A percentile compares a stretch with the other conserved stretches of the same genome.
Evolutionary conservation across 2,888 invertebrate genomes (phyloP).

Genomic region (Drosophila antonietae): DNA sequence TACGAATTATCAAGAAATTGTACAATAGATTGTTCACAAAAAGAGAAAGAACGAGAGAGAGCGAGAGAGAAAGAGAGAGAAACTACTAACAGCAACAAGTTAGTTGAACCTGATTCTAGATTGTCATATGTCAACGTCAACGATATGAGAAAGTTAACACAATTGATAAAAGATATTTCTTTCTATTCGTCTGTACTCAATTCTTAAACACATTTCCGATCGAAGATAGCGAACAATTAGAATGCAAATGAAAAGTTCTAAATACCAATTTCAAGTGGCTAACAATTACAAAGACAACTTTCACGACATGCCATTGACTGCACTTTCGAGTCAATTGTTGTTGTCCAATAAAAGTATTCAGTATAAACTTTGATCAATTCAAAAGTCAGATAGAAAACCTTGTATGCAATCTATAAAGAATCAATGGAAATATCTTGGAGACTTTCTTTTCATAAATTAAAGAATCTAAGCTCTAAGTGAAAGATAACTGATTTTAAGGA

Average conservation of each 20-base stretch:
- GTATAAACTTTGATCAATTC: not conserved
- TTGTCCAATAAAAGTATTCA: not conserved
- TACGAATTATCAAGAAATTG: constrained; percentile 65
- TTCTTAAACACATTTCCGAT: constrained; percentile 43
- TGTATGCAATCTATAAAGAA: too few relatives aligned
- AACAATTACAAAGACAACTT: constrained; percentile 42
- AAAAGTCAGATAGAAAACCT: too few relatives aligned
- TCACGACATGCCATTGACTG: constrained; percentile 32
- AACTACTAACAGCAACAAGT: constrained; percentile 17
- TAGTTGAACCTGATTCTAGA: constrained; percentile 23
- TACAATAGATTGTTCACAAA: constrained; percentile 20
- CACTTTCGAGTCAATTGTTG: not conserved
- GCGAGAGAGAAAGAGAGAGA: not conserved
- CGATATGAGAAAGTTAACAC: constrained; percentile 47
- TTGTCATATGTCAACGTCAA: constrained; percentile 47
- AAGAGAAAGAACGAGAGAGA: constrained; percentile 3
- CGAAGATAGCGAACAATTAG: constrained; percentile 32
- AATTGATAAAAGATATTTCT: constrained; percentile 39
- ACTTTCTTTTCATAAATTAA: not conserved
- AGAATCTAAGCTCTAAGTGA: not conserved
- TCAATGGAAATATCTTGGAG: too few relatives aligned
- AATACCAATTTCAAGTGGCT: constrained; percentile 52
- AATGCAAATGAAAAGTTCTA: constrained; percentile 62
- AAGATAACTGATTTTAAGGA: not conserved
- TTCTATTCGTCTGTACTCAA: not conserved